These are phyloP conservation scores for Syrrhaptes paradoxus DNA, from an alignment of 2,113 vertebrate species.

Conservation along the genomic window DNA sequence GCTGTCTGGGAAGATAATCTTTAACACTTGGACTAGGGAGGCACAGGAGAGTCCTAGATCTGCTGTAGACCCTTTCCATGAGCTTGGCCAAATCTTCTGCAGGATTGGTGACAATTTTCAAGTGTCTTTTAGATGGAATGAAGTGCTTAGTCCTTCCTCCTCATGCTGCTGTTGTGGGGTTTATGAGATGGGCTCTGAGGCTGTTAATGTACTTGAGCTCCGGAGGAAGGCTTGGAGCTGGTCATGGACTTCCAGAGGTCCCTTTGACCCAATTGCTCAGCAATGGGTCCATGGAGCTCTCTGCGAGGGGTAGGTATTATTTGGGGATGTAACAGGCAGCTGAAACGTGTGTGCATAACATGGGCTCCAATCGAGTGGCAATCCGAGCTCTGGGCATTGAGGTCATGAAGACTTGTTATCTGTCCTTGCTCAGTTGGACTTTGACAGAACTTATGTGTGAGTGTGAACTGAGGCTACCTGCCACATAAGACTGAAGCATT, in stretches of 20 bases:
- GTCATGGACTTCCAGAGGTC: background rate
- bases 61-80: background rate
- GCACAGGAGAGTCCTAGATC: background rate
- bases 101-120: background rate
- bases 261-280: background rate
- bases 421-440: background rate
- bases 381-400: background rate
- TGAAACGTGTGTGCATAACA: background rate
- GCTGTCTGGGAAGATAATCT: background rate
- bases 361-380: fast-evolving
- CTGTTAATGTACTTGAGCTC: background rate
- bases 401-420: background rate
- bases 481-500: background rate
- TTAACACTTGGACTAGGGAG: background rate
- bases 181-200: background rate
- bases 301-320: fast-evolving
- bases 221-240: background rate
- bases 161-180: background rate
- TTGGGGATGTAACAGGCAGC: background rate
- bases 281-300: background rate
- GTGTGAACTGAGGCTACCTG: background rate
- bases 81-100: background rate
- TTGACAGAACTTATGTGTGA: background rate
- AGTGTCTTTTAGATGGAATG: background rate
- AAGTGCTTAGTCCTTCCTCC: background rate